phyloP scores from a whole-genome alignment of 2,797 vertebrate species.

The Amphiprion clarkii region DNA sequence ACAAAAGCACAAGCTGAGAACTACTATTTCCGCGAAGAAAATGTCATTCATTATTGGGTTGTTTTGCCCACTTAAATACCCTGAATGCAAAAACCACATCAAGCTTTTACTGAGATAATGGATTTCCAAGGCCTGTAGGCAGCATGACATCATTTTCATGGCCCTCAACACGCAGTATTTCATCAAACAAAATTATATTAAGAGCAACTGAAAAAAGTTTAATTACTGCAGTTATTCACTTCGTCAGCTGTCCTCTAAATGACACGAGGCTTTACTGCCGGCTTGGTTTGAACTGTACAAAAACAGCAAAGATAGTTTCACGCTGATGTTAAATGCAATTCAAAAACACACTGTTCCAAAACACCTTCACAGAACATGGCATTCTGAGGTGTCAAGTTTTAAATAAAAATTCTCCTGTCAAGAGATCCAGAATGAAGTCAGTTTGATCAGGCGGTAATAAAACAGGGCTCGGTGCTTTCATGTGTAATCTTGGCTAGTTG shows the following conservation, averaged over 20 bases:
- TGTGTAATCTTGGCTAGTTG: constrained; percentile 36
- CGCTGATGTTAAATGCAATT: neutral
- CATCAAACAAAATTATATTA: constrained; percentile 46
- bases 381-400: constrained; percentile 30
- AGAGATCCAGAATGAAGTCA: constrained; percentile 38
- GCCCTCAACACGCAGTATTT: constrained; percentile 39
- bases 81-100: constrained; percentile 34
- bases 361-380: constrained; percentile 17
- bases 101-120: constrained; percentile 47
- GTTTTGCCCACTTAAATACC: constrained; percentile 26
- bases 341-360: constrained; percentile 23
- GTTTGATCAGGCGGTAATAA: constrained; percentile 41
- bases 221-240: constrained; percentile 45
- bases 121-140: constrained; percentile 51
- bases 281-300: constrained; percentile 18
- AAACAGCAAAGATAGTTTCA: constrained; percentile 30
- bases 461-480: constrained; percentile 37
- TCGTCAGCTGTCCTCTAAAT: constrained; percentile 40
- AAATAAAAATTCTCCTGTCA: constrained; percentile 24
- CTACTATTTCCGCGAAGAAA: constrained; percentile 27
- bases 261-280: constrained; percentile 20
- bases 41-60: constrained; percentile 12
- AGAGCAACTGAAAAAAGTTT: constrained; percentile 27
- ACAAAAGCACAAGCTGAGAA: constrained; percentile 29
- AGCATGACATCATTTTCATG: constrained; percentile 53